phyloP scores from a whole-genome alignment of 2,113 vertebrate genomes.

The Aptenodytes forsteri region DNA sequence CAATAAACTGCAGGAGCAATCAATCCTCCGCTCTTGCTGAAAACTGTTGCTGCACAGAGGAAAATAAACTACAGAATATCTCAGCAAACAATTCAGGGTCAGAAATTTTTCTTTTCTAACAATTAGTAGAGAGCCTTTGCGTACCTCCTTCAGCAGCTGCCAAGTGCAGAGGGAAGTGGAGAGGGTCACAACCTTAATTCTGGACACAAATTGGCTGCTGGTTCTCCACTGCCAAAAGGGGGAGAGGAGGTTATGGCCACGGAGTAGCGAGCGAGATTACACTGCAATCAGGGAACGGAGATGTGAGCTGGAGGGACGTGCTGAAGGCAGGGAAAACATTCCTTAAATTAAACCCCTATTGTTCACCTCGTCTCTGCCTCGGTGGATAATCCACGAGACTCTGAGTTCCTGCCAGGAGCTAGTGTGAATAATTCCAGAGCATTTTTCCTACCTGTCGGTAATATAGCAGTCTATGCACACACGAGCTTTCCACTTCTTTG shows the following conservation, averaged over 20 bases:
- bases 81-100: background rate
- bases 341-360: conserved; percentile 32
- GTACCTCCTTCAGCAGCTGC: background rate
- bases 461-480: accelerated
- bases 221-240: background rate
- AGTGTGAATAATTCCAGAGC: background rate
- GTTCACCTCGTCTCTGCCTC: background rate
- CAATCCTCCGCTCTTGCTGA: background rate
- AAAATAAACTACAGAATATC: background rate
- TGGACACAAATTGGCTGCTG: conserved; percentile 38
- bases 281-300: background rate
- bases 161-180: background rate
- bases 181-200: conserved; percentile 58
- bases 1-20: background rate
- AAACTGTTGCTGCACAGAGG: background rate
- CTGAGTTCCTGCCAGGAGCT: background rate
- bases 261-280: conserved; percentile 7
- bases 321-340: conserved; percentile 21
- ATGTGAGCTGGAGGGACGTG: background rate
- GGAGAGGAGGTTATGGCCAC: background rate
- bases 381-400: background rate
- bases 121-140: background rate
- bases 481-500: background rate
- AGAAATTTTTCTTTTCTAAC: background rate
- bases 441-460: background rate